A percentile compares a stretch with the other conserved stretches of the same genome.
Evolutionary conservation across 2,888 invertebrate genomes (phyloP).

Genomic region (Marronus borbonicus): DNA sequence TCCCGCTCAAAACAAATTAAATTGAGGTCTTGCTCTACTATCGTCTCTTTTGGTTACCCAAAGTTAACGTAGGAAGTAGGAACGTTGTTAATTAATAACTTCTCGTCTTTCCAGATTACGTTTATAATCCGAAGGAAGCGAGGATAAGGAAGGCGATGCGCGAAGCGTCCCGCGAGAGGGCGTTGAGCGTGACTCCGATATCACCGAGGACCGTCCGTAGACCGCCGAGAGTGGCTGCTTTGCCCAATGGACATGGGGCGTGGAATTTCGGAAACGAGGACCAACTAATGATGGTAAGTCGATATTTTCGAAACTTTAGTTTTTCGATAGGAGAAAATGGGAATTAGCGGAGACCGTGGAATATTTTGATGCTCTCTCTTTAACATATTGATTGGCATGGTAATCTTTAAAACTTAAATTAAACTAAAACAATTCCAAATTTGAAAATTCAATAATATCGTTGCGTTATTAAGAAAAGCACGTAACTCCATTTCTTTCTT

Average conservation of each 20-base stretch:
- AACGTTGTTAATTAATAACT: constrained; percentile 30
- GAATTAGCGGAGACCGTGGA: too few relatives aligned
- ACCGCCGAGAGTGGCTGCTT: constrained; percentile 63
- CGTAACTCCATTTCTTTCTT: too few relatives aligned
- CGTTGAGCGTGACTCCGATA: constrained; percentile 72
- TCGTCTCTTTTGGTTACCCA: neutral
- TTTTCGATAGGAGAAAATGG: too few relatives aligned
- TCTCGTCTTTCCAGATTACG: constrained; percentile 72
- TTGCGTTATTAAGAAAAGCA: too few relatives aligned
- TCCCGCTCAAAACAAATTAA: too few relatives aligned
- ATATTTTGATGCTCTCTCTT: too few relatives aligned
- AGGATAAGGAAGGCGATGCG: constrained; percentile 76
- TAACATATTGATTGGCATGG: too few relatives aligned
- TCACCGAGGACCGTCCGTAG: constrained; percentile 74
- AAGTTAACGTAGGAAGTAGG: constrained; percentile 1
- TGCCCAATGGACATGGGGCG: constrained; percentile 57
- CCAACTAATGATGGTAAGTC: constrained; percentile 66
- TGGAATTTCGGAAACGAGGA: constrained; percentile 63
- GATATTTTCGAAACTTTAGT: neutral
- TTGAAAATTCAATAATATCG: too few relatives aligned
- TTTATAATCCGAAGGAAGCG: constrained; percentile 78
- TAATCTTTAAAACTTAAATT: too few relatives aligned
- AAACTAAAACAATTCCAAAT: too few relatives aligned
- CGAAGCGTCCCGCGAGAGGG: constrained; percentile 69
- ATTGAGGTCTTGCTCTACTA: neutral